Base-by-base conservation (phyloP, 1,140 invertebrate species). In the Hylyphantes graminicola region DNA sequence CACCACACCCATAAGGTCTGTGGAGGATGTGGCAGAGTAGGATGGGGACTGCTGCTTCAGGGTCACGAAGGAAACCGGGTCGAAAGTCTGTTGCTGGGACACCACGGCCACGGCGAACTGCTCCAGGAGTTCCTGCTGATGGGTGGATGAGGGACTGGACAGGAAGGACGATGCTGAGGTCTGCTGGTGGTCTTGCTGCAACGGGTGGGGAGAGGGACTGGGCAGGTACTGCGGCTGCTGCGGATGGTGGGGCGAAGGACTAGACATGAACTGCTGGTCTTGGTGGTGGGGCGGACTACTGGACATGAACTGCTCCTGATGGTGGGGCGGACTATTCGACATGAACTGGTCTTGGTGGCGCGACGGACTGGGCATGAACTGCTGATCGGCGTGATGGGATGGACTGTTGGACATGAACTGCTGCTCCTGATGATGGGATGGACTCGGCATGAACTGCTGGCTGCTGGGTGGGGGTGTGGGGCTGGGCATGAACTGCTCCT, bases 11-110 rank as follows among this genome's bases (percentile, higher is more conserved):
- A 83, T 83, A 0, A 83, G 70, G 13, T 83, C 80, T 8, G 80
- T 83, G 7, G 80, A 75, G 2, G 78, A 81, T 8, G 76, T n/a
- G 9, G 68, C 72, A 15, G 68, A 82, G 68, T 74, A 75, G 13
- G 70, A 83, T 4, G 80, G 73, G 13, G 80, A 83, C 80, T 74
- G 80, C 17, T 75, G 70, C 72, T 83, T 83, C 7, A 83, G 63
- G 17, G 70, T 57, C 35, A 35, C 35, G 61, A 75, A 83, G 7
- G 80, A 83, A 67, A 81, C 79, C 11, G 79, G 79, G 35, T 83
- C 80, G 72, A 83, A 83, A 35, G 35, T 35, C 35, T 83, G 80
- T 7, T 83, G 80, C 72, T 83, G 80, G 3, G 80, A 83, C 0
- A 85, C 35, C 35, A 35, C 82, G 2, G 74, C 82, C 6, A 75